These are phyloP conservation scores for Lepetodrilus schrolli DNA, from an alignment of 2,888 invertebrate species.

Conservation along the genomic window DNA sequence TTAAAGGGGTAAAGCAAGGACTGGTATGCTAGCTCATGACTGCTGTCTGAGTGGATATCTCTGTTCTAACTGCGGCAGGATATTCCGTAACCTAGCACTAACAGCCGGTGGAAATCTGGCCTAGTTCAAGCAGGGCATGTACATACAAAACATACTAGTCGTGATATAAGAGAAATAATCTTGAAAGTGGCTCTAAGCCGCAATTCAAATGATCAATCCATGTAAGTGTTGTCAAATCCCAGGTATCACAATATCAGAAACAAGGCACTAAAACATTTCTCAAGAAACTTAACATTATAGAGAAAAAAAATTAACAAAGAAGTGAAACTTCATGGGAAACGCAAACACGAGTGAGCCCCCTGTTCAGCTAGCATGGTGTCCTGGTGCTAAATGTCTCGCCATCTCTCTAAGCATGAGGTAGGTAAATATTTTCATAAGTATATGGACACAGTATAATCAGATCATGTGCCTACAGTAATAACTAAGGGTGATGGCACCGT, in stretches of 20 bases:
- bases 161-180: too few species aligned
- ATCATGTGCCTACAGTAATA: not conserved
- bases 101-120: too few species aligned
- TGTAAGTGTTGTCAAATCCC: not conserved
- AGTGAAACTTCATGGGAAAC: constrained; percentile 25
- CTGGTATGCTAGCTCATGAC: too few species aligned
- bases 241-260: not conserved
- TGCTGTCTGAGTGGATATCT: too few species aligned
- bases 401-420: not conserved
- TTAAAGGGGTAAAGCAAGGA: too few species aligned
- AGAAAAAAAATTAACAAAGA: not conserved
- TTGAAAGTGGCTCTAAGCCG: too few species aligned
- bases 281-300: not conserved
- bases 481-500: not conserved
- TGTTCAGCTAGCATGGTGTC: not conserved
- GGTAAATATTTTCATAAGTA: not conserved
- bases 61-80: too few species aligned
- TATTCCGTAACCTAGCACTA: too few species aligned
- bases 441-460: not conserved
- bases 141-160: too few species aligned
- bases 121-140: too few species aligned
- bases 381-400: not conserved
- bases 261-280: not conserved
- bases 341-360: not conserved
- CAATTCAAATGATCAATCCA: not conserved